Evolutionary conservation across 2,797 vertebrate genomes (phyloP).

Genomic region (Cyprinella venusta): DNA sequence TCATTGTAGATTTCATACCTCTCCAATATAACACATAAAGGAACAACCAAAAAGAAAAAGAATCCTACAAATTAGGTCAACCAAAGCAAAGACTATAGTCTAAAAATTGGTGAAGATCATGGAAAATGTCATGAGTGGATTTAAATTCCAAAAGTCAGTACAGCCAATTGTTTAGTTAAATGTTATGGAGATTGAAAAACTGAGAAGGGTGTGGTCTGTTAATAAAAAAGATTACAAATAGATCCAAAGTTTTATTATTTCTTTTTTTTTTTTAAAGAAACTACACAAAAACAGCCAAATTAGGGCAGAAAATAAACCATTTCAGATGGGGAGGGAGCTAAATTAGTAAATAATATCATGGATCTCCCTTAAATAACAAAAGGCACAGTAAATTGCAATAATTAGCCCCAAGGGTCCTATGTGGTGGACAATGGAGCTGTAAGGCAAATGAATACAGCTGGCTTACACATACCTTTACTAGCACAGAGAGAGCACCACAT

Average conservation of each 20-base stretch:
- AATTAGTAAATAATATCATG: conserved; percentile 80
- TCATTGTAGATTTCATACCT: conserved; percentile 29
- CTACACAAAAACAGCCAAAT: not conserved
- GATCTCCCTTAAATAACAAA: conserved; percentile 72
- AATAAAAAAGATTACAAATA: not conserved
- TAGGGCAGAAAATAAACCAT: conserved; percentile 19
- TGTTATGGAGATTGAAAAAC: not conserved
- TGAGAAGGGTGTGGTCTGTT: not conserved
- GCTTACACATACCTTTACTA: conserved; percentile 79
- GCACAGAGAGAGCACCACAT: conserved; percentile 18
- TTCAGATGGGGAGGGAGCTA: conserved; percentile 65
- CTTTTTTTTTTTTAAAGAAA: not conserved
- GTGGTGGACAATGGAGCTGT: conserved; percentile 76
- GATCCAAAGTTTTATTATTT: not conserved
- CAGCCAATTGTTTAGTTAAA: not conserved
- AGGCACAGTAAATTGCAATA: conserved; percentile 76
- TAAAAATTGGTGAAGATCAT: conserved; percentile 14
- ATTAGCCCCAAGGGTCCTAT: conserved; percentile 79
- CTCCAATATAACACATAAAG: not conserved
- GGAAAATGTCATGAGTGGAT: conserved; percentile 10
- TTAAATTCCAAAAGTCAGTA: not conserved
- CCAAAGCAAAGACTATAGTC: not conserved
- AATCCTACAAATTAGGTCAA: conserved; percentile 10
- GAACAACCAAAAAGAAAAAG: not conserved
- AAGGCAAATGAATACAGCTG: conserved; percentile 74